A percentile compares a stretch with the other conserved stretches of the same genome.
These are phyloP conservation scores for Bilobella aurantiaca DNA, from an alignment of 1,140 invertebrate species.

Conservation along the genomic window DNA sequence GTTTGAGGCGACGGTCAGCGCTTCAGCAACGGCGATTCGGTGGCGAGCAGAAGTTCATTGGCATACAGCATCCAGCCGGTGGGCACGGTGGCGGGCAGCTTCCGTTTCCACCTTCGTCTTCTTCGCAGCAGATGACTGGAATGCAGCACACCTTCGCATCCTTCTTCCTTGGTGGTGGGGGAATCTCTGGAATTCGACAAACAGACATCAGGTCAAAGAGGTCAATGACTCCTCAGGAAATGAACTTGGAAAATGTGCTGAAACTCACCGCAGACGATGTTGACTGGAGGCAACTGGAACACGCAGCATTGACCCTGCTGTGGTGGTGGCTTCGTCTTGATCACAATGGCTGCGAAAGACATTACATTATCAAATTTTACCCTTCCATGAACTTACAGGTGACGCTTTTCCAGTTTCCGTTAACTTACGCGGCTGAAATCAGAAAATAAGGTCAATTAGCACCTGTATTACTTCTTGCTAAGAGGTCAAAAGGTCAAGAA, in stretches of 20 bases:
- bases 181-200: slow-evolving; percentile 32
- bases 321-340: slow-evolving; percentile 24
- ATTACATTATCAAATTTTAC: slow-evolving; percentile 7
- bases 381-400: not conserved
- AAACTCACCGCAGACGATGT: slow-evolving; percentile 32
- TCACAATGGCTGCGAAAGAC: slow-evolving; percentile 24
- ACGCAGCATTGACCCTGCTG: slow-evolving; percentile 35
- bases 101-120: not conserved
- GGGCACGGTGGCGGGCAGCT: slow-evolving; percentile 11
- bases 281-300: slow-evolving; percentile 33
- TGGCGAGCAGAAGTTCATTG: not conserved
- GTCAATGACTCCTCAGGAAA: not conserved
- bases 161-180: slow-evolving; percentile 30
- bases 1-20: not conserved
- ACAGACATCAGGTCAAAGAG: slow-evolving; percentile 6
- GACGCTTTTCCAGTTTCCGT: no score
- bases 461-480: no score
- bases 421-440: no score
- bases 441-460: no score
- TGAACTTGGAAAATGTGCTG: not conserved
- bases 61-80: slow-evolving; percentile 15
- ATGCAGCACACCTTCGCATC: slow-evolving; percentile 34
- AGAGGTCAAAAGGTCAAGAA: no score
- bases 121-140: slow-evolving; percentile 27
- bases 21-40: not conserved